Conservation (phyloP, 1,140 invertebrate genomes). For the Orchestia grillus region DNA sequence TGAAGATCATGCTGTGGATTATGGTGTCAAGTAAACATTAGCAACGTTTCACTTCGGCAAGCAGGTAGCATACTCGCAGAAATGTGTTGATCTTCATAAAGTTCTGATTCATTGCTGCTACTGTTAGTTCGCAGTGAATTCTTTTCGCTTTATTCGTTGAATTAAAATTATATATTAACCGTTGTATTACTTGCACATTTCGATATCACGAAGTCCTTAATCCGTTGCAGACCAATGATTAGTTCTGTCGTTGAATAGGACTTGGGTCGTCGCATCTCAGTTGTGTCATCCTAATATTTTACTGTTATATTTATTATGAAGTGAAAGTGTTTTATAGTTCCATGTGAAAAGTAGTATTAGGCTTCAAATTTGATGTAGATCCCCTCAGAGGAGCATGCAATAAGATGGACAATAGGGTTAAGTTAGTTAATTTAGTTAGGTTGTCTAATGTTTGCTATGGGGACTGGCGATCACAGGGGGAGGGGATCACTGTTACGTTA, state of each 20-base stretch:
- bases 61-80: background rate
- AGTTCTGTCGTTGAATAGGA: background rate
- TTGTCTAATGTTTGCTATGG: no score
- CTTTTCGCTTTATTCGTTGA: background rate
- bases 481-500: no score
- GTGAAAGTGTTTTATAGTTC: background rate
- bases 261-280: background rate
- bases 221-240: background rate
- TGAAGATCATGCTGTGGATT: background rate
- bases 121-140: background rate
- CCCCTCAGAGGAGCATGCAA: no score
- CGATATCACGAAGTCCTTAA: background rate
- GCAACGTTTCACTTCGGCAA: background rate
- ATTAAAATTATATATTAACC: background rate
- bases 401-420: no score
- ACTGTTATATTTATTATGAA: background rate
- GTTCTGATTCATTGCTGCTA: background rate
- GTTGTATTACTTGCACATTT: no score
- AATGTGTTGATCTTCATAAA: background rate
- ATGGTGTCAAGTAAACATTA: background rate
- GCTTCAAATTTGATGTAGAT: no score
- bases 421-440: no score
- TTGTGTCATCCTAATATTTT: background rate
- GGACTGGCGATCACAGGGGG: no score
- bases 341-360: background rate